Evolutionary conservation across 2,113 vertebrate genomes (phyloP), one percentile per base, ranked within the genome.

Genomic region (Cebidichthys violaceus): DNA sequence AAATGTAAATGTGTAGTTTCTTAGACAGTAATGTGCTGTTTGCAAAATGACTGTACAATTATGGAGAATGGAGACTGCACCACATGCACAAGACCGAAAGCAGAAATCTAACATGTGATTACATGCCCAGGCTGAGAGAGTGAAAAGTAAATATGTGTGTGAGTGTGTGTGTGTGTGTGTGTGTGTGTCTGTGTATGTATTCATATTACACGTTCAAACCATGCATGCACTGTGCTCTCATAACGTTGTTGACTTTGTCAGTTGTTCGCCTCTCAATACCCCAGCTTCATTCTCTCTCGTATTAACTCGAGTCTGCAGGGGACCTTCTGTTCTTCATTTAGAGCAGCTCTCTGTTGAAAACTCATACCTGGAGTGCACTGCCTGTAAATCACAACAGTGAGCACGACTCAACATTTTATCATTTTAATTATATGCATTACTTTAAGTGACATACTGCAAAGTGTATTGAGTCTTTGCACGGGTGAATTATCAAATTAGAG

Each of bases 1-100:
- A 80, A 90, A 86, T 73, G 80, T 2, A 73, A 89, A 83, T 41
- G 64, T 78, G 84, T 52, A 69, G 88, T 90, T 93, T 92, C 89
- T 89, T 89, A 89, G 91, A 90, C 93, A 89, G 91, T 89, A 88
- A 89, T 89, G 79, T 90, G 77, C 73, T 84, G 77, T 91, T 92
- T 91, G 76, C 86, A 79, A 93, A 95, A 92, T 88, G 72, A 93
- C 92, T 89, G 88, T 92, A 92, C 93, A 94, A 95, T 95, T 95
- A 95, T 85, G 82, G 84, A 92, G 89, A 85, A 95, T 86, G 79
- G 85, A 92, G 90, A 86, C 84, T 89, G 86, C 81, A 77, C 87
- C 92, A 75, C 84, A 88, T 90, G 81, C 87, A 76, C 87, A 92
- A 70, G 85, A 77, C 86, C 73, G 61, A 70, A 39, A 82, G 81